Evolutionary conservation across 2,113 vertebrate species (phyloP).

Genomic region (Ariopsis seemanni): DNA sequence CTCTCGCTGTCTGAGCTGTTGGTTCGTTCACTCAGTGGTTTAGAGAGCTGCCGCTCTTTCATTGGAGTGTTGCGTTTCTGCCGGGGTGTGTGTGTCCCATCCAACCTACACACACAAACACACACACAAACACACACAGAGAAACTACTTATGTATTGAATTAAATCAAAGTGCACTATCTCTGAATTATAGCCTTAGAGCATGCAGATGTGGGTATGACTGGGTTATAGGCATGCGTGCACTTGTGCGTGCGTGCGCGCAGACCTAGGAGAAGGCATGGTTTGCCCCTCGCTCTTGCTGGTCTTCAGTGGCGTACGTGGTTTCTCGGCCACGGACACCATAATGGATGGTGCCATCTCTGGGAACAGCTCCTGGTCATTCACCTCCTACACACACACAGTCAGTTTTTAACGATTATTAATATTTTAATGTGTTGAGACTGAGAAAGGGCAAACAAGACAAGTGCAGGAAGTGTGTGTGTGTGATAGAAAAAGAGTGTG

Average conservation of each 20-base stretch:
- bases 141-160: not conserved
- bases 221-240: not conserved
- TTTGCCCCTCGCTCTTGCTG: constrained; percentile 77
- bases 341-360: constrained; percentile 75
- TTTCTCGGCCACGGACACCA: constrained; percentile 83
- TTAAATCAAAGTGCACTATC: not conserved
- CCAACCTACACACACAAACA: constrained; percentile 66
- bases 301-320: constrained; percentile 82
- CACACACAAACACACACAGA: constrained; percentile 14
- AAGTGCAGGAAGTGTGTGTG: not conserved
- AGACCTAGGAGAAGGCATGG: constrained; percentile 80
- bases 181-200: not conserved
- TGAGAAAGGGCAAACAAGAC: not conserved
- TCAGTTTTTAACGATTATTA: not conserved
- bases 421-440: not conserved
- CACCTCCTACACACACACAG: constrained; percentile 71
- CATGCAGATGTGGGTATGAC: not conserved
- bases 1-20: constrained; percentile 89
- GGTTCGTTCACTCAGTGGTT: constrained; percentile 82
- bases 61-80: constrained; percentile 82
- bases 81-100: constrained; percentile 78
- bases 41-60: constrained; percentile 84
- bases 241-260: not conserved
- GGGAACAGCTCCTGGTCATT: constrained; percentile 79
- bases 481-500: not conserved